phyloP scores from a whole-genome alignment of 2,113 vertebrate genomes.

The Chaetops frenatus region DNA sequence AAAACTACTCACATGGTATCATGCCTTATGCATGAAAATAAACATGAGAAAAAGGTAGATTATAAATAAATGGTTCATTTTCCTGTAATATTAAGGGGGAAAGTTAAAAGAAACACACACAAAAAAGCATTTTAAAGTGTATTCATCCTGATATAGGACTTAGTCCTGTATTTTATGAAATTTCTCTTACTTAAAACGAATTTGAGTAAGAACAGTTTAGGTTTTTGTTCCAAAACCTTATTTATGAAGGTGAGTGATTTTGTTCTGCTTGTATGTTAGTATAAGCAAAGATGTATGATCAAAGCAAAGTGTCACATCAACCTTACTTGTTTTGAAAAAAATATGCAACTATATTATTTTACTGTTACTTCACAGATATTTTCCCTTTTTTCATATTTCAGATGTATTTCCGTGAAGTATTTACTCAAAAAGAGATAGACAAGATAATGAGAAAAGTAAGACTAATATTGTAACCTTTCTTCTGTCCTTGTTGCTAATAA shows the following conservation, averaged over 20 bases:
- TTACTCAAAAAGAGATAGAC: neutral
- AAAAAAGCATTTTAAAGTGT: neutral
- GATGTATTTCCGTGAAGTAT: neutral
- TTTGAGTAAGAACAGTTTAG: neutral
- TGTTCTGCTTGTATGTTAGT: neutral
- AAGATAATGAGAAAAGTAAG: neutral
- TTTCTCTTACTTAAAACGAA: neutral
- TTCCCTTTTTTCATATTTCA: neutral
- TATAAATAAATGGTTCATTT: neutral
- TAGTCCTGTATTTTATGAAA: neutral
- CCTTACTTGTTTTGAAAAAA: neutral
- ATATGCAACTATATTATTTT: neutral
- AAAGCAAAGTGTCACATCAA: neutral
- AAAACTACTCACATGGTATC: neutral
- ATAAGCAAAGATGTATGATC: neutral
- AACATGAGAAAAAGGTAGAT: neutral
- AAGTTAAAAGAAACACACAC: neutral
- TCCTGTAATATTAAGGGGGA: accelerated
- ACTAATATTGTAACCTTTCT: neutral
- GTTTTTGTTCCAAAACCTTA: neutral
- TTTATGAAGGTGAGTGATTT: neutral
- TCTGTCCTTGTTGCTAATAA: neutral
- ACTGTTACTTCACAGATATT: neutral
- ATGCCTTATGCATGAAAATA: neutral
- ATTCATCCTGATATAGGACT: neutral